Conservation (phyloP, 2,888 invertebrate species). For the Folsomia candida region DNA sequence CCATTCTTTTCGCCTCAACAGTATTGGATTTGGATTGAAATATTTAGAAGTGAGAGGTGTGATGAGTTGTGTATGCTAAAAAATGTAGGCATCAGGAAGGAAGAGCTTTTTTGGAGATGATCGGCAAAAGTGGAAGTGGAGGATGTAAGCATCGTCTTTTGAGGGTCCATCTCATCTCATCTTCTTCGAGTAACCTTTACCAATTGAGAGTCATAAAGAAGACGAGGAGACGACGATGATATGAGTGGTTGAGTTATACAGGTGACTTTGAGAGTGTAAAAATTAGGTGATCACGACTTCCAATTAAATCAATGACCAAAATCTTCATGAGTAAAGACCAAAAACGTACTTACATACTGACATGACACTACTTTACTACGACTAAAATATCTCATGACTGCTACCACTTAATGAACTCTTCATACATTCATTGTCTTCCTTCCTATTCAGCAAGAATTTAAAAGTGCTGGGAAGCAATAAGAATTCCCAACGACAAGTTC, state of each 20-base stretch:
- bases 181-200: background rate
- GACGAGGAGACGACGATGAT: background rate
- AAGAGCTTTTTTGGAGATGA: background rate
- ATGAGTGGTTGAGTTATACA: background rate
- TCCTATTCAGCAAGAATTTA: no score
- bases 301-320: background rate
- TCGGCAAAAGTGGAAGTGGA: no score
- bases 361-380: no score
- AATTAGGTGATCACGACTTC: constrained; percentile 2
- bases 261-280: background rate
- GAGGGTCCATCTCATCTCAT: background rate
- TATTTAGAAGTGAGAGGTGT: background rate
- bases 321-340: no score
- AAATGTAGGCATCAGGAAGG: background rate
- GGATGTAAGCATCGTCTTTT: no score
- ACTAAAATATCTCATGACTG: no score
- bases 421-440: no score
- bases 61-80: background rate
- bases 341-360: no score
- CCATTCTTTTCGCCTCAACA: background rate
- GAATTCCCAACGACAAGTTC: no score
- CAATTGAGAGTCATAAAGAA: background rate
- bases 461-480: no score
- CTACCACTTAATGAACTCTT: no score
- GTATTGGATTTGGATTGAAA: no score